These are phyloP conservation scores for Troglohyphantes excavatus DNA, from an alignment of 2,888 invertebrate species.

Conservation along the genomic window DNA sequence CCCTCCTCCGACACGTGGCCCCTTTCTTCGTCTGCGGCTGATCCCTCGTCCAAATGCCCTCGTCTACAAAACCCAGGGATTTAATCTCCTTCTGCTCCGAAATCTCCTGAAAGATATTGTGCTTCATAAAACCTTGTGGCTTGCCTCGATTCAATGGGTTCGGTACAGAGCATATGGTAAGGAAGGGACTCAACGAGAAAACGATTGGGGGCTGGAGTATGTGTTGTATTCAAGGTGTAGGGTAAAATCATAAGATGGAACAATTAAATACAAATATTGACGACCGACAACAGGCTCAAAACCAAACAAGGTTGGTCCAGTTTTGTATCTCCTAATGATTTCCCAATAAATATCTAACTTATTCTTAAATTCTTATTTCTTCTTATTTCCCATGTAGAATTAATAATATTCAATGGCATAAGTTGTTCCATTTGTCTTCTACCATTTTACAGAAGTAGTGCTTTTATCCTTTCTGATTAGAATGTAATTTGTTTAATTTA, in stretches of 20 bases:
- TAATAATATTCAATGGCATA: too few relatives aligned
- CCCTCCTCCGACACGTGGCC: slow-evolving; percentile 49
- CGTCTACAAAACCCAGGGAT: background rate
- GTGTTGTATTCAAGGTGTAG: background rate
- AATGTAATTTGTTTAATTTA: too few relatives aligned
- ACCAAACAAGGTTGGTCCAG: too few relatives aligned
- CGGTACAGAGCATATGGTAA: slow-evolving; percentile 15
- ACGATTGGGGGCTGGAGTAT: background rate
- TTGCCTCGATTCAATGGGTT: background rate
- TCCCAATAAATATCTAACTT: too few relatives aligned
- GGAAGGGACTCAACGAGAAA: background rate
- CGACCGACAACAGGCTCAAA: too few relatives aligned
- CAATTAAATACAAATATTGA: background rate
- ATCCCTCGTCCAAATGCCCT: background rate
- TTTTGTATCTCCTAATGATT: background rate
- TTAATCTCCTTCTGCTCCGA: background rate
- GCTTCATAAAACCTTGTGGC: background rate
- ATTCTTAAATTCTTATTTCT: too few relatives aligned
- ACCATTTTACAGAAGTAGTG: too few relatives aligned
- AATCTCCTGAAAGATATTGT: slow-evolving; percentile 3
- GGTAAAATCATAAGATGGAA: background rate
- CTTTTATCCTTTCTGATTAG: too few relatives aligned
- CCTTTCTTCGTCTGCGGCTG: background rate
- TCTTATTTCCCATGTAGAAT: too few relatives aligned
- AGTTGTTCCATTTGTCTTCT: too few relatives aligned